These are phyloP conservation scores for Fukomys damarensis DNA, from an alignment of 2,113 vertebrate species.

Conservation along the genomic window DNA sequence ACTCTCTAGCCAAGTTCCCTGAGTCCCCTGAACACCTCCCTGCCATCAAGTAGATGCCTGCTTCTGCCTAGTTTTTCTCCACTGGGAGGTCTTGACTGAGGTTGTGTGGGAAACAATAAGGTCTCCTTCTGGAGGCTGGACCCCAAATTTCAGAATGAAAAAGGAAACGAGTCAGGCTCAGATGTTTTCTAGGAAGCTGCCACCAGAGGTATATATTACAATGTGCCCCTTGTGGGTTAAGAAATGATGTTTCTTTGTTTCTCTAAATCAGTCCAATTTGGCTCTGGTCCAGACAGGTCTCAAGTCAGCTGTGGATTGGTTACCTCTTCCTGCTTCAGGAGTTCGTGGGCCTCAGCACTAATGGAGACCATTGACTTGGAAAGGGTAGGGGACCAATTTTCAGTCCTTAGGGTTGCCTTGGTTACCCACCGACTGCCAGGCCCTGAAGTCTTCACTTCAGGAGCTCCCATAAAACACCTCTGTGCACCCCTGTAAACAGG, in stretches of 20 bases:
- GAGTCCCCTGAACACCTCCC: background rate
- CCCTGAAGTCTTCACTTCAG: background rate
- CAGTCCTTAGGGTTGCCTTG: background rate
- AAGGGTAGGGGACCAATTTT: background rate
- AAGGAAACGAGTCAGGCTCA: background rate
- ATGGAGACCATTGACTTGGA: no score
- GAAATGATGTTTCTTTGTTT: background rate
- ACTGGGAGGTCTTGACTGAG: background rate
- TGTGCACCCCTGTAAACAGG: background rate
- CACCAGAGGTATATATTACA: background rate
- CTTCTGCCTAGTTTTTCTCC: background rate
- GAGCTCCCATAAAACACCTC: background rate
- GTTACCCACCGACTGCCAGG: no score
- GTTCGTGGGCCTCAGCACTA: background rate
- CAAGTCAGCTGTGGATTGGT: background rate
- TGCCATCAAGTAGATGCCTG: background rate
- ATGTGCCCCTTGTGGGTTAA: background rate
- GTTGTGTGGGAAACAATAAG: no score
- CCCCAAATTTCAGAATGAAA: background rate
- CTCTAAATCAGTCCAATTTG: background rate
- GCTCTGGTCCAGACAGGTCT: background rate
- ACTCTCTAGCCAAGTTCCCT: background rate
- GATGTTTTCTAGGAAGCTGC: background rate
- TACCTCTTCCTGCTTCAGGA: background rate
- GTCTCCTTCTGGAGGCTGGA: background rate